Percentiles rank a stretch among this genome's conserved stretches.
phyloP scores from a whole-genome alignment of 2,113 vertebrate species.

The Pachypanchax playfairii region DNA sequence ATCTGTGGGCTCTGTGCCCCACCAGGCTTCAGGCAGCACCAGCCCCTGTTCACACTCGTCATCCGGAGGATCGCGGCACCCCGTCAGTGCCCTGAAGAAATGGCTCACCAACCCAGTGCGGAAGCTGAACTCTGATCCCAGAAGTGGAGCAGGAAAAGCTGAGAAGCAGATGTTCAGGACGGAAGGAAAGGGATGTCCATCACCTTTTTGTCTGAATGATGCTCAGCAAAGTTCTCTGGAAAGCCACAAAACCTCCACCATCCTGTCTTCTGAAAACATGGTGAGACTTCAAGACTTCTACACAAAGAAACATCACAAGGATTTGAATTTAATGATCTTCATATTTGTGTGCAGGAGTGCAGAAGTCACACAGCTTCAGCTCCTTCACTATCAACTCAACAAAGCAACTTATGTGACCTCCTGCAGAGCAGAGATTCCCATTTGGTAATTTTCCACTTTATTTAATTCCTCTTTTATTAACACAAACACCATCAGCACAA shows the following conservation, averaged over 20 bases:
- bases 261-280: constrained; percentile 51
- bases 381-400: constrained; percentile 23
- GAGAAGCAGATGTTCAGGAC: constrained; percentile 70
- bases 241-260: constrained; percentile 36
- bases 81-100: constrained; percentile 82
- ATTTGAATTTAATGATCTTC: constrained; percentile 18
- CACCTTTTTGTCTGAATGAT: constrained; percentile 49
- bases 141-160: constrained; percentile 57
- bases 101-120: constrained; percentile 84
- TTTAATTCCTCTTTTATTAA: neutral
- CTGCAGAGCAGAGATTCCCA: constrained; percentile 45
- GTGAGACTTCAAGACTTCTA: constrained; percentile 54
- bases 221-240: constrained; percentile 61
- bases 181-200: constrained; percentile 51
- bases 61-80: constrained; percentile 71
- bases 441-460: constrained; percentile 40
- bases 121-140: constrained; percentile 73
- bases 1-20: constrained; percentile 76
- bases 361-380: constrained; percentile 34
- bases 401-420: constrained; percentile 46
- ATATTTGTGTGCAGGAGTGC: constrained; percentile 54
- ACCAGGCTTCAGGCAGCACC: constrained; percentile 79
- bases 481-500: neutral
- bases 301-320: neutral
- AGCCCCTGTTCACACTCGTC: constrained; percentile 78